A percentile compares a stretch with the other conserved stretches of the same genome.
Evolutionary conservation across 2,888 invertebrate species (phyloP).

Genomic region (Plagodis pulveraria): DNA sequence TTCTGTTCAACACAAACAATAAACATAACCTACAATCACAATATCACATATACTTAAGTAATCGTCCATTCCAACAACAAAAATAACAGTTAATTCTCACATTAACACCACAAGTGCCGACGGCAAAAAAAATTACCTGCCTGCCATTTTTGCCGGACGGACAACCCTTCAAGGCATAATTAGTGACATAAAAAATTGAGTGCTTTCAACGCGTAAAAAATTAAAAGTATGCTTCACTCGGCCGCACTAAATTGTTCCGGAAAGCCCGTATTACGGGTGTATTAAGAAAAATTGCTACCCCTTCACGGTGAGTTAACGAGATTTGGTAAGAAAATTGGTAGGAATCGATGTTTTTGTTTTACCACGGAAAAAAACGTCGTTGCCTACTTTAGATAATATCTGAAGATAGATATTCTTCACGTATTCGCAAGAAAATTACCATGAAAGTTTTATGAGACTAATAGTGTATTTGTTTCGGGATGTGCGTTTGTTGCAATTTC

Average conservation of each 20-base stretch:
- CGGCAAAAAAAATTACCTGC: conserved; percentile 26
- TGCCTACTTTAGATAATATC: too few species aligned
- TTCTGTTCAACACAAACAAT: too few species aligned
- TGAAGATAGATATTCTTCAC: too few species aligned
- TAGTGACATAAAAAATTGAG: conserved; percentile 72
- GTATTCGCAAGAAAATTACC: too few species aligned
- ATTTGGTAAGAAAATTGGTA: not conserved
- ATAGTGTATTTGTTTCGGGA: too few species aligned
- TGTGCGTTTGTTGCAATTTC: too few species aligned
- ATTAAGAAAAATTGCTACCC: conserved; percentile 64
- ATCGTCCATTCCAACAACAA: not conserved
- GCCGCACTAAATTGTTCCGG: conserved; percentile 62
- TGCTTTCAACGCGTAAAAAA: conserved; percentile 58
- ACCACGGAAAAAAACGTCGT: too few species aligned
- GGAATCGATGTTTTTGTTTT: not conserved
- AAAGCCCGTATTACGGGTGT: conserved; percentile 58
- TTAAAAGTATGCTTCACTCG: conserved; percentile 68
- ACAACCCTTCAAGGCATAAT: conserved; percentile 62
- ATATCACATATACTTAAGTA: not conserved
- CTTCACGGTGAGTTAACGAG: conserved; percentile 9
- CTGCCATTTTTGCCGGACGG: conserved; percentile 19
- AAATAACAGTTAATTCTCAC: not conserved
- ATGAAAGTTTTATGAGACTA: too few species aligned
- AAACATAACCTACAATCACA: too few species aligned
- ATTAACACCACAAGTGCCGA: conserved; percentile 12